phyloP scores from a whole-genome alignment of 2,797 vertebrate species.

The Emydoidea blandingii region DNA sequence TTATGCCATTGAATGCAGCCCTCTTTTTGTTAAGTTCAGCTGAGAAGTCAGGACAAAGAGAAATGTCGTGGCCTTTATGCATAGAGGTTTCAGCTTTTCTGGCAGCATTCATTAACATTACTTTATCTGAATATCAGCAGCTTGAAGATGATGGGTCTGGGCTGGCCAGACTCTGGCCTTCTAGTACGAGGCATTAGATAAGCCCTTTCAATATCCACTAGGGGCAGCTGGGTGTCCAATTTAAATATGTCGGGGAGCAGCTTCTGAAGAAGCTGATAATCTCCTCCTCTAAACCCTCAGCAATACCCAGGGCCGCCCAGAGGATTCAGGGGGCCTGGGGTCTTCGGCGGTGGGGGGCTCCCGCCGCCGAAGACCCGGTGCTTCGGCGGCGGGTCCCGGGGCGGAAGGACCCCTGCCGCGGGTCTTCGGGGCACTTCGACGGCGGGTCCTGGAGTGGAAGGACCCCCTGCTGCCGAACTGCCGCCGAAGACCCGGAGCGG shows the following conservation, averaged over 20 bases:
- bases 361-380: too few relatives aligned
- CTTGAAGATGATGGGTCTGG: background rate
- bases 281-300: background rate
- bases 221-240: background rate
- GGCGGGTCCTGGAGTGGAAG: too few relatives aligned
- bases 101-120: background rate
- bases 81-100: background rate
- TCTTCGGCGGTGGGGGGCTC: too few relatives aligned
- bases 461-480: too few relatives aligned
- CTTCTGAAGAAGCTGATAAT: background rate
- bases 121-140: background rate
- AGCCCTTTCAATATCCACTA: background rate
- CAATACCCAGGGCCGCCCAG: background rate
- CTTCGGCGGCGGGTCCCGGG: too few relatives aligned
- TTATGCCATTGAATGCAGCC: background rate
- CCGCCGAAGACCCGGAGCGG: too few relatives aligned
- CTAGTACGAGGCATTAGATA: background rate
- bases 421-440: too few relatives aligned
- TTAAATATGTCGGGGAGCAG: background rate
- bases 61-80: background rate
- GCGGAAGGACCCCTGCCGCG: too few relatives aligned
- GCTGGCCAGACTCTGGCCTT: background rate
- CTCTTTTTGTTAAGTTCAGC: background rate
- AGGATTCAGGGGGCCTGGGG: too few relatives aligned
- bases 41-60: background rate